phyloP scores from a whole-genome alignment of 2,797 vertebrate species.

The Tangara arthus region DNA sequence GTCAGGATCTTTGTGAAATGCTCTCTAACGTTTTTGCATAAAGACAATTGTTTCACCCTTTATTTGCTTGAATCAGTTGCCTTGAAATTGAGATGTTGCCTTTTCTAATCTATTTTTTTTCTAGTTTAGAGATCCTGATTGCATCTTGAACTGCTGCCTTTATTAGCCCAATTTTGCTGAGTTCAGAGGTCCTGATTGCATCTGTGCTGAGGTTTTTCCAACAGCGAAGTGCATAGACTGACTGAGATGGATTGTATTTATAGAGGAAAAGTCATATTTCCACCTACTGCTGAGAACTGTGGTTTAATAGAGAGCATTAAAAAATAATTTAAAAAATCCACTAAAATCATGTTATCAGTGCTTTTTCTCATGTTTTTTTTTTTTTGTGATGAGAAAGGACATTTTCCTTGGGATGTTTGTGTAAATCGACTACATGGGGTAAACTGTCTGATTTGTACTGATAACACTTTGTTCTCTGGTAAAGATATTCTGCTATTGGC shows the following conservation, averaged over 20 bases:
- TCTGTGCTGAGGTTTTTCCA: not conserved
- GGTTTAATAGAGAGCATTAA: not conserved
- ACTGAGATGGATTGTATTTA: not conserved
- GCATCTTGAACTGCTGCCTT: not conserved
- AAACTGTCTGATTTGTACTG: not conserved
- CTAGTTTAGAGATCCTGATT: not conserved
- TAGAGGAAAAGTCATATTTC: not conserved
- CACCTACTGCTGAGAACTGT: accelerated
- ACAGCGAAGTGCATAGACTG: not conserved
- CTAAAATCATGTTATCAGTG: not conserved
- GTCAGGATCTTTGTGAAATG: not conserved
- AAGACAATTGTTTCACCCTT: not conserved
- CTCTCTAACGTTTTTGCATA: not conserved
- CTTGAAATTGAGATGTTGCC: not conserved
- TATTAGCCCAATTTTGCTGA: not conserved
- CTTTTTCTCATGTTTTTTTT: not conserved
- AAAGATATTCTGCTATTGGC: not conserved
- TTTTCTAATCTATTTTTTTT: not conserved
- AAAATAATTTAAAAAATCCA: not conserved
- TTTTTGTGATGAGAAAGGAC: not conserved
- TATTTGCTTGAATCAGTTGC: not conserved
- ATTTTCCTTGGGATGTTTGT: not conserved
- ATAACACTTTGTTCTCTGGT: not conserved
- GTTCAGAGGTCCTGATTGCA: not conserved
- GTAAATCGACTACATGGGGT: not conserved